phyloP scores from a whole-genome alignment of 1,140 invertebrate genomes.

The Temnothorax curvispinosus region DNA sequence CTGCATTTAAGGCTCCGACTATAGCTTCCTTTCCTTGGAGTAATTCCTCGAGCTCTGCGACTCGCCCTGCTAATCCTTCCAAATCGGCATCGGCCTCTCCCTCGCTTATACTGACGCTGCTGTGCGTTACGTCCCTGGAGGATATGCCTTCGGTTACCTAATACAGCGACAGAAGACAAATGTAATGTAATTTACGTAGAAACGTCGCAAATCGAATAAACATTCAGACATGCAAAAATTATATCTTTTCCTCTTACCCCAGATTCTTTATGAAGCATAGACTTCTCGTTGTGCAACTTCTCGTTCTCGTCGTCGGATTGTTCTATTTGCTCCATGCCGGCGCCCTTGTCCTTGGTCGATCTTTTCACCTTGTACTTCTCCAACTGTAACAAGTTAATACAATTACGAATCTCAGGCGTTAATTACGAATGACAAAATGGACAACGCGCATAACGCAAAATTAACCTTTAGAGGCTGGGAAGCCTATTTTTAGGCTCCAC shows the following conservation, averaged over 20 bases:
- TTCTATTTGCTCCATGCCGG: slow-evolving; percentile 60
- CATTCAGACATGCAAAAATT: too few relatives aligned
- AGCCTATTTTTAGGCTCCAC: too few relatives aligned
- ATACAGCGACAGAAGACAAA: neutral
- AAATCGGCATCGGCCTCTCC: slow-evolving; percentile 83
- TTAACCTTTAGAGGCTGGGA: neutral
- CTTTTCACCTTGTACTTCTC: slow-evolving; percentile 75
- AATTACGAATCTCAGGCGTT: neutral
- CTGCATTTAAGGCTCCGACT: slow-evolving; percentile 80
- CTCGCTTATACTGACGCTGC: slow-evolving; percentile 83
- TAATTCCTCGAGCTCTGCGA: slow-evolving; percentile 80
- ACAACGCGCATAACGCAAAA: neutral
- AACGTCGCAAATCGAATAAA: neutral
- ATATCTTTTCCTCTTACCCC: slow-evolving; percentile 67
- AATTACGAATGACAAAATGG: neutral
- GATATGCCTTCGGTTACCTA: slow-evolving; percentile 77
- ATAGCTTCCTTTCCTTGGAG: slow-evolving; percentile 82
- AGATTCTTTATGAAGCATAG: slow-evolving; percentile 66
- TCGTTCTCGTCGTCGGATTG: slow-evolving; percentile 75
- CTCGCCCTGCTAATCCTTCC: slow-evolving; percentile 81
- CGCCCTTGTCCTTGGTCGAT: slow-evolving; percentile 44
- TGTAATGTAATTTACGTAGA: neutral
- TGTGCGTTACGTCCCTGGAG: slow-evolving; percentile 78
- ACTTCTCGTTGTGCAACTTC: slow-evolving; percentile 71
- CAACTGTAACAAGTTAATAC: slow-evolving; percentile 68